Conservation (phyloP, 1,140 invertebrate genomes). For the Aradophagus sp. region DNA sequence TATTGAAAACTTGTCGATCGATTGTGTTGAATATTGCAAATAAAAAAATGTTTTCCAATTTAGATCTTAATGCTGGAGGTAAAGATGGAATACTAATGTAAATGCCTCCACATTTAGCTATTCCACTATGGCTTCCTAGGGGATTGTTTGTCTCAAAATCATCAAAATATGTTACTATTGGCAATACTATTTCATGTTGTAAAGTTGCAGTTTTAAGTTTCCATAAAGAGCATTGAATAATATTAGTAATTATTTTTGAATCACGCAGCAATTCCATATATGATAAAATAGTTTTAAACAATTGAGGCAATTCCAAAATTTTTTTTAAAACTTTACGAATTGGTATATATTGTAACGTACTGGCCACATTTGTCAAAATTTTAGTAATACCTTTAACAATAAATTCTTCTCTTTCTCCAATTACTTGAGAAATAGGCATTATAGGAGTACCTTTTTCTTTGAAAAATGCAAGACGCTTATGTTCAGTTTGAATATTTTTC, state of each 20-base stretch:
- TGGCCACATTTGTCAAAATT: no score
- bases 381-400: conserved; percentile 10
- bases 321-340: conserved; percentile 1
- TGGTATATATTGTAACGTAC: conserved; percentile 18
- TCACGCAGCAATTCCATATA: not conserved
- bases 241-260: conserved; percentile 13
- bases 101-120: conserved; percentile 15
- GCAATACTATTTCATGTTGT: conserved; percentile 1
- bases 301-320: conserved; percentile 10
- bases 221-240: conserved; percentile 9
- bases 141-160: conserved; percentile 23
- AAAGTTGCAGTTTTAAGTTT: not conserved
- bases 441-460: no score
- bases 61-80: conserved; percentile 11
- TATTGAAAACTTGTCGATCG: conserved; percentile 4
- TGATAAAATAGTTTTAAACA: conserved; percentile 10
- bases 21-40: conserved; percentile 21
- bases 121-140: conserved; percentile 8
- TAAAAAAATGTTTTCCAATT: conserved; percentile 23
- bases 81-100: conserved; percentile 19
- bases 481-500: no score
- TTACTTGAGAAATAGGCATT: no score
- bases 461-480: no score
- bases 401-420: conserved; percentile 24
- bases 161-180: conserved; percentile 8